Base-by-base conservation (phyloP, 2,797 vertebrate species). In the Sebastes itinus region DNA sequence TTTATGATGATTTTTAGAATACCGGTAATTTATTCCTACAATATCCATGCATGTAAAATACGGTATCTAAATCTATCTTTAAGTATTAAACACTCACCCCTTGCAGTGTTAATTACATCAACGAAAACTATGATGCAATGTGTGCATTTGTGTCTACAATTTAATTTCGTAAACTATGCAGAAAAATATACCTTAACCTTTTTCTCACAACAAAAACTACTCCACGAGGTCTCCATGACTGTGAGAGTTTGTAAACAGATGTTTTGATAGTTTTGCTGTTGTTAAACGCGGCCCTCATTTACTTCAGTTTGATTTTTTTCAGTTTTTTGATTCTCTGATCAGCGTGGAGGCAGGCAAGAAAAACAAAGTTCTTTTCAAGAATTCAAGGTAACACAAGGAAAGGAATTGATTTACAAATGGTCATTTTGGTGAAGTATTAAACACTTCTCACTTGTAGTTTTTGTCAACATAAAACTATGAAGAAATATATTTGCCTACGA, bases 361-460 rank as follows among this genome's bases (percentile, higher is more conserved):
- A 42, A 42, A 16, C 38, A 38, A 38, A 38, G 38, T 42, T 42
- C 13, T 42, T 42, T 42, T 42, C 38, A 42, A 42, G 38, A 42
- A 16, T 42, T 42, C 14, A 42, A 42, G 38, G 0, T 18, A 2
- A 46, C 42, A 18, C 42, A 46, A 16, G 42, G 42, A 46, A 46
- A 7, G 16, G 0, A 46, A 46, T 7, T 18, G 16, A 46, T 46
- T 0, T 18, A 46, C 42, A 46, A 46, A 46, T 3, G 16, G 42
- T 46, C 42, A 46, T 46, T 46, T 46, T 46, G 14, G 16, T 18
- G 42, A 46, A 0, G 42, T 46, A 3, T 46, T 46, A 46, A 46
- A 46, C 42, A 46, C 0, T 42, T 42, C 38, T 42, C 38, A 42
- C 0, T 42, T 16, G 2, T 0, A 42, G 14, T 42, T 1, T 42